Conservation (phyloP, 92 coral and sea anemone genomes). For the Diadumene lineata region DNA sequence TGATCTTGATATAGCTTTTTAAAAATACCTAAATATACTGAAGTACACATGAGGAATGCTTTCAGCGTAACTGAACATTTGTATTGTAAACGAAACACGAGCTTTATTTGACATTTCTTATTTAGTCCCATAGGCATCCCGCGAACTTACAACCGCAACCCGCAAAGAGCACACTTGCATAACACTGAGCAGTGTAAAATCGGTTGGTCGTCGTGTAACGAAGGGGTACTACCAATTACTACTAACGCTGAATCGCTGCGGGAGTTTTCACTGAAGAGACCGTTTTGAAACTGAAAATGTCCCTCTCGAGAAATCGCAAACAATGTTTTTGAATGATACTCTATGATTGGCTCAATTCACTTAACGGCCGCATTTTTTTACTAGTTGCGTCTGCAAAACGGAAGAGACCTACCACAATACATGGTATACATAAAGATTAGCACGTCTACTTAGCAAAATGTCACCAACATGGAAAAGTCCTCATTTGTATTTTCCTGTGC, state of each 20-base stretch:
- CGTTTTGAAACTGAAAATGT: constrained; percentile 5
- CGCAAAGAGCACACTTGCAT: background rate
- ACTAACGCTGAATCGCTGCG: constrained; percentile 17
- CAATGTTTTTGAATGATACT: background rate
- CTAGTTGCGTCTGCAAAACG: background rate
- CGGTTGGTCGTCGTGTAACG: background rate
- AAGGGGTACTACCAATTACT: constrained; percentile 6
- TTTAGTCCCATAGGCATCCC: background rate
- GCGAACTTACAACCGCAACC: background rate
- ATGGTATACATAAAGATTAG: constrained; percentile 1
- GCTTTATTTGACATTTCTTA: no score
- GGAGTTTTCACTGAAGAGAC: constrained; percentile 11
- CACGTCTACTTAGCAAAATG: background rate
- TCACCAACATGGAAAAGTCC: background rate
- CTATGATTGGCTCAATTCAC: background rate
- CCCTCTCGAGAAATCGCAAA: background rate
- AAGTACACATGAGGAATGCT: no score
- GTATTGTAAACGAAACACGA: no score
- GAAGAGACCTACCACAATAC: constrained; percentile 2
- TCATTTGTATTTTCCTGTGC: background rate
- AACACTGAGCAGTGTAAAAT: background rate
- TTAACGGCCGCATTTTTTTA: background rate
- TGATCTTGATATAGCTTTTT: background rate
- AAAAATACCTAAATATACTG: no score
- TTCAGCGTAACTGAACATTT: no score